Conservation (phyloP, 1,140 invertebrate species). For the Eueides isabella region DNA sequence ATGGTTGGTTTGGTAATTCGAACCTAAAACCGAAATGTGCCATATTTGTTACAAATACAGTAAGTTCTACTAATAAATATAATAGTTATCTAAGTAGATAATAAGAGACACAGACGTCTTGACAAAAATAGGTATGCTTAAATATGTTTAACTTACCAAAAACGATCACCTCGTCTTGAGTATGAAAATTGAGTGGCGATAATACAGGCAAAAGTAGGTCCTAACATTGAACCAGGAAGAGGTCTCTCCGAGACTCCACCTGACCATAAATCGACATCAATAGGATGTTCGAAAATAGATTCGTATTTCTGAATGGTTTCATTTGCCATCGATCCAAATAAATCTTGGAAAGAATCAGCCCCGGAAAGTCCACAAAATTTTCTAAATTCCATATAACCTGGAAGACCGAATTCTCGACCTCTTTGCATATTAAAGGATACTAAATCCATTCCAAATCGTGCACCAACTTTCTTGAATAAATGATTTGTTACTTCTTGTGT, state of each 20-base stretch:
- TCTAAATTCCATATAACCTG: conserved; percentile 95
- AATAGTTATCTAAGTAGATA: neutral
- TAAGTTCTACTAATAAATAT: neutral
- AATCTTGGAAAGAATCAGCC: conserved; percentile 91
- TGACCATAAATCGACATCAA: conserved; percentile 96
- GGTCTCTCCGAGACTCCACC: conserved; percentile 95
- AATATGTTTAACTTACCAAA: conserved; percentile 85
- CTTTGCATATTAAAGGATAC: conserved; percentile 97
- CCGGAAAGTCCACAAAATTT: conserved; percentile 94
- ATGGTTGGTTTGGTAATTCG: conserved; percentile 95
- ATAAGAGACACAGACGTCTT: neutral
- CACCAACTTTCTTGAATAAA: conserved; percentile 94
- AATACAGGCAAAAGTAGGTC: conserved; percentile 97
- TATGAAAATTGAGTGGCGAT: conserved; percentile 98
- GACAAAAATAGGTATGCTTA: neutral
- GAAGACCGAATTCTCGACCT: conserved; percentile 95
- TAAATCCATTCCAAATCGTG: conserved; percentile 94
- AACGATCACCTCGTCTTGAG: conserved; percentile 94
- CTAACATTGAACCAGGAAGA: conserved; percentile 93
- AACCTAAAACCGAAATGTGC: conserved; percentile 82
- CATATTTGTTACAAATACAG: neutral
- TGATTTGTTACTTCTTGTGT: conserved; percentile 96
- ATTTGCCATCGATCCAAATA: conserved; percentile 94
- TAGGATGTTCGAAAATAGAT: conserved; percentile 85
- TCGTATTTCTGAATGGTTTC: conserved; percentile 89